Percentiles rank a stretch among this genome's conserved stretches.
phyloP scores from a whole-genome alignment of 2,888 invertebrate species.

The Thecophora atra region DNA sequence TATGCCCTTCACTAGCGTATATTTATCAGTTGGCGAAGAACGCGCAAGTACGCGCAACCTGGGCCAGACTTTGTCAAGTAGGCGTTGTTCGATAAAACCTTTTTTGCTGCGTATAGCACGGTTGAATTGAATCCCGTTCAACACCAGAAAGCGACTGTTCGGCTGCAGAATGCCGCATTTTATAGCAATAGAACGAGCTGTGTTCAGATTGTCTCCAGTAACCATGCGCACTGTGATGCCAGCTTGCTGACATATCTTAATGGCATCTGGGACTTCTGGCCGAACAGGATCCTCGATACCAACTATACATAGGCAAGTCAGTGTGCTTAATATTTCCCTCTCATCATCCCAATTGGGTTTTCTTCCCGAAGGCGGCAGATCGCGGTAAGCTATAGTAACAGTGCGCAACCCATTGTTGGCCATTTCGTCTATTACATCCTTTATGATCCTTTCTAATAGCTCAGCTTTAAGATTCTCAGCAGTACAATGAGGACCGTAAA shows the following conservation, averaged over 20 bases:
- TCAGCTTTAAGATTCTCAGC: slow-evolving; percentile 90
- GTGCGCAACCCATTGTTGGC: slow-evolving; percentile 96
- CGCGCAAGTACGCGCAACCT: slow-evolving; percentile 93
- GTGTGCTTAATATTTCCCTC: slow-evolving; percentile 87
- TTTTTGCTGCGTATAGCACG: slow-evolving; percentile 85
- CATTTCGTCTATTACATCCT: slow-evolving; percentile 97
- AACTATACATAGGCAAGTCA: slow-evolving; percentile 95
- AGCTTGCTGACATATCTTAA: slow-evolving; percentile 93
- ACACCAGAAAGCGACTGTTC: slow-evolving; percentile 92
- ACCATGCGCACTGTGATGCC: slow-evolving; percentile 99
- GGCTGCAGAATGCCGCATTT: slow-evolving; percentile 97
- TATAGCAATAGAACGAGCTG: slow-evolving; percentile 95
- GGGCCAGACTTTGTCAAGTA: slow-evolving; percentile 97
- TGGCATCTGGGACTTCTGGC: slow-evolving; percentile 95
- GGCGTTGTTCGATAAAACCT: slow-evolving; percentile 92
- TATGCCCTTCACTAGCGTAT: slow-evolving; percentile 96
- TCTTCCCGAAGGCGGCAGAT: slow-evolving; percentile 70
- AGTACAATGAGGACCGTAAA: slow-evolving; percentile 91
- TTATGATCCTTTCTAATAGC: slow-evolving; percentile 90
- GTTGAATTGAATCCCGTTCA: slow-evolving; percentile 99
- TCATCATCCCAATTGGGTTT: slow-evolving; percentile 98
- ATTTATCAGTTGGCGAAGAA: slow-evolving; percentile 98
- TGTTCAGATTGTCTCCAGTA: slow-evolving; percentile 99
- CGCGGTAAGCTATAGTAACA: slow-evolving; percentile 93
- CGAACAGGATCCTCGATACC: slow-evolving; percentile 99